Conservation (phyloP, 1,140 invertebrate species). For the Calliphora vicina region DNA sequence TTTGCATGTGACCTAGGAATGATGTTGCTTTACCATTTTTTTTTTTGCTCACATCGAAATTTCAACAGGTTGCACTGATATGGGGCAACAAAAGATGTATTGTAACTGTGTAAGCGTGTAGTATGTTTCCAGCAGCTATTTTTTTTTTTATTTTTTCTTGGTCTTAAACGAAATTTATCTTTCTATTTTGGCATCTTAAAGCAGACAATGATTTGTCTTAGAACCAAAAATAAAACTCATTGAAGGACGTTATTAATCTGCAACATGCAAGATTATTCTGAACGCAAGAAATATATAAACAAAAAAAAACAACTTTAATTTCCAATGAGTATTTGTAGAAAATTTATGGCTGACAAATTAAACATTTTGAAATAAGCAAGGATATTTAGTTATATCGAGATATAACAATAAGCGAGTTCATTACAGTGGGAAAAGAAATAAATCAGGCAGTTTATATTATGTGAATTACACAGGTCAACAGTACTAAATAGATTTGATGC, state of each 20-base stretch:
- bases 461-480: too few species aligned
- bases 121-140: background rate
- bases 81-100: background rate
- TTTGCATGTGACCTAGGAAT: too few species aligned
- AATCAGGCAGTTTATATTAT: too few species aligned
- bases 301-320: background rate
- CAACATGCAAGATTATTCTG: background rate
- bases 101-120: background rate
- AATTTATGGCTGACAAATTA: background rate
- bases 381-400: too few species aligned
- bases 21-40: background rate
- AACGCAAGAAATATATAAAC: too few species aligned
- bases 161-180: background rate
- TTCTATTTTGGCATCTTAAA: background rate
- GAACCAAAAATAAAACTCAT: background rate
- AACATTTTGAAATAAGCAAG: too few species aligned
- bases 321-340: background rate
- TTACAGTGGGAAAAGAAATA: too few species aligned
- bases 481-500: too few species aligned
- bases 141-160: background rate
- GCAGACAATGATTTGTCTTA: background rate
- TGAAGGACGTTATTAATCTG: slow-evolving; percentile 3
- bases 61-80: slow-evolving; percentile 35
- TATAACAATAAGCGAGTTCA: too few species aligned
- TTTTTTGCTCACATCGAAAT: background rate